phyloP scores from a whole-genome alignment of 2,888 invertebrate genomes.

The Drosophila diplacantha region DNA sequence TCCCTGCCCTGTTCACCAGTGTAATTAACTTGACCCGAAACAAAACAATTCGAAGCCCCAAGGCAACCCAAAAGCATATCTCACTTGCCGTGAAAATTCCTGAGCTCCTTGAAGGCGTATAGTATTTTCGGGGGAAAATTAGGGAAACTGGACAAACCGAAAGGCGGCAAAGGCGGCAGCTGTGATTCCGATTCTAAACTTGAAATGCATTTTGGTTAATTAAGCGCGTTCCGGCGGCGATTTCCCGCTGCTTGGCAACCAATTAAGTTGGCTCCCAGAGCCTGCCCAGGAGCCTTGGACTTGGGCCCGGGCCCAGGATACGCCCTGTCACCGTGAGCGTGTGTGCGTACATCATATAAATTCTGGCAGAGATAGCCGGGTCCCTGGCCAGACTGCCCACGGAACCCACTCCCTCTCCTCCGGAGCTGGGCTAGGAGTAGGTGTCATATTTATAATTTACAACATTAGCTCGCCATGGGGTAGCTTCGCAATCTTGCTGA shows the following conservation, averaged over 20 bases:
- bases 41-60: not conserved
- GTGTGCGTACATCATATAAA: conserved; percentile 40
- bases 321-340: conserved; percentile 53
- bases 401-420: conserved; percentile 30
- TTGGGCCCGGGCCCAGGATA: conserved; percentile 49
- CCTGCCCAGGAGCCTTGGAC: conserved; percentile 23
- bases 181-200: conserved; percentile 46
- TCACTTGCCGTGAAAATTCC: conserved; percentile 35
- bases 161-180: conserved; percentile 3
- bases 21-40: conserved; percentile 41
- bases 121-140: conserved; percentile 47
- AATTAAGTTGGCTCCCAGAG: conserved; percentile 61
- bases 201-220: conserved; percentile 69
- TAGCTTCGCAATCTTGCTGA: conserved; percentile 71
- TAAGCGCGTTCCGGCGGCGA: conserved; percentile 68
- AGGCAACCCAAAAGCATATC: conserved; percentile 54
- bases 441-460: conserved; percentile 77
- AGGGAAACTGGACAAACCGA: conserved; percentile 33
- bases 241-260: conserved; percentile 70
- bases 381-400: conserved; percentile 50
- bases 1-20: conserved; percentile 19
- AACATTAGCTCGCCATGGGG: conserved; percentile 75
- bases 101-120: conserved; percentile 18
- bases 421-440: conserved; percentile 61
- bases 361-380: conserved; percentile 11